Evolutionary conservation across 2,113 vertebrate species (phyloP).

Genomic region (Trogon melanurus): DNA sequence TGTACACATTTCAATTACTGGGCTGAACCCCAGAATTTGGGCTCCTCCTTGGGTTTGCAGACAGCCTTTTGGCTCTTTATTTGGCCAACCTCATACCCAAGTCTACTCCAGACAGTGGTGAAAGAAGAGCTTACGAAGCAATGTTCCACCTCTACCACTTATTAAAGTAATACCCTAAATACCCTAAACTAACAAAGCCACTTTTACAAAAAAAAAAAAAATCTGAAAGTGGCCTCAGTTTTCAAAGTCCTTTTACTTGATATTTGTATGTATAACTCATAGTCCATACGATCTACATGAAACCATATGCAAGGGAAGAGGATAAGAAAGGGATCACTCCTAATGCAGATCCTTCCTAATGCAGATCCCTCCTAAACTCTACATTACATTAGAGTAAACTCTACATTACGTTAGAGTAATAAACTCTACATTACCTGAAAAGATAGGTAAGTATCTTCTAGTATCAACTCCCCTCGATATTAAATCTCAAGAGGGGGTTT

Average conservation of each 20-base stretch:
- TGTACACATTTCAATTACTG: not conserved
- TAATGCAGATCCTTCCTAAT: no score
- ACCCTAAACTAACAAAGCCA: not conserved
- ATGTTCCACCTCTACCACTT: not conserved
- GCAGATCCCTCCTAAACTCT: no score
- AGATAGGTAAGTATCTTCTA: not conserved
- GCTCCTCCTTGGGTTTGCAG: not conserved
- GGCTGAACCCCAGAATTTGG: not conserved
- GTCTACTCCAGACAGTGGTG: not conserved
- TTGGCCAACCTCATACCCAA: not conserved
- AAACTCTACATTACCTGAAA: not conserved
- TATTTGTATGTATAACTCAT: not conserved
- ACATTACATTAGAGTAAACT: no score
- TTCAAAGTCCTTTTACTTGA: not conserved
- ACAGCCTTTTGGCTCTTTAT: not conserved
- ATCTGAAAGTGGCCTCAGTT: not conserved
- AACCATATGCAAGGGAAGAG: not conserved
- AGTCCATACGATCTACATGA: not conserved
- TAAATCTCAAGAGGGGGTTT: not conserved
- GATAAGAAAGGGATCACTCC: not conserved
- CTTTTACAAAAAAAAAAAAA: not conserved
- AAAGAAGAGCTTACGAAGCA: not conserved
- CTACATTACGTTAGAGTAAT: not conserved
- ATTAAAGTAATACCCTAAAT: not conserved
- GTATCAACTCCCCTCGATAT: fast-evolving